Percentiles rank a stretch among this genome's conserved stretches.
These are phyloP conservation scores for Volucella bombylans DNA, from an alignment of 2,888 invertebrate genomes.

Conservation along the genomic window DNA sequence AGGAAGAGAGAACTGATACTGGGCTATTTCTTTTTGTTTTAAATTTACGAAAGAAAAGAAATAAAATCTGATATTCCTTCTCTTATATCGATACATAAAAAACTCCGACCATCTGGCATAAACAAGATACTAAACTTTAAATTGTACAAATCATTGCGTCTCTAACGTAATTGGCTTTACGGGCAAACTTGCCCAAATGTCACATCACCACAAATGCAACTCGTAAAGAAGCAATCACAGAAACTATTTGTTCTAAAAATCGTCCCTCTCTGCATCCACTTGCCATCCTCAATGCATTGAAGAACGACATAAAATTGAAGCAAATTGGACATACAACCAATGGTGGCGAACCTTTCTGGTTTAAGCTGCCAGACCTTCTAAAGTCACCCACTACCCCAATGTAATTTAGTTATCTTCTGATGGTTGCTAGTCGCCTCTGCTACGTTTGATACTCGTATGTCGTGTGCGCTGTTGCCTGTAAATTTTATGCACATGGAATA, in stretches of 20 bases:
- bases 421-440: background rate
- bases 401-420: constrained; percentile 15
- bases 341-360: constrained; percentile 13
- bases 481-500: constrained; percentile 8
- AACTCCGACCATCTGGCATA: too few relatives aligned
- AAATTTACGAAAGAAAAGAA: too few relatives aligned
- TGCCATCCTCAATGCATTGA: constrained; percentile 5
- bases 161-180: constrained; percentile 27
- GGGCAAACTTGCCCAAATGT: constrained; percentile 11
- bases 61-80: too few relatives aligned
- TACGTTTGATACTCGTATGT: constrained; percentile 12
- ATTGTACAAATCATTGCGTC: constrained; percentile 12
- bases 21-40: too few relatives aligned
- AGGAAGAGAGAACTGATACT: too few relatives aligned
- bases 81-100: too few relatives aligned
- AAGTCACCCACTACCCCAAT: background rate
- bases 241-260: constrained; percentile 1
- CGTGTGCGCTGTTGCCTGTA: constrained; percentile 16
- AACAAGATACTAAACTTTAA: background rate
- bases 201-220: constrained; percentile 9
- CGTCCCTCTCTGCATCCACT: background rate
- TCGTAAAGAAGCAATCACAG: constrained; percentile 21
- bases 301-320: constrained; percentile 29
- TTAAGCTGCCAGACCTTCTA: constrained; percentile 20
- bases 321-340: constrained; percentile 31